Conservation (phyloP, 2,113 vertebrate genomes). For the Naja naja region DNA sequence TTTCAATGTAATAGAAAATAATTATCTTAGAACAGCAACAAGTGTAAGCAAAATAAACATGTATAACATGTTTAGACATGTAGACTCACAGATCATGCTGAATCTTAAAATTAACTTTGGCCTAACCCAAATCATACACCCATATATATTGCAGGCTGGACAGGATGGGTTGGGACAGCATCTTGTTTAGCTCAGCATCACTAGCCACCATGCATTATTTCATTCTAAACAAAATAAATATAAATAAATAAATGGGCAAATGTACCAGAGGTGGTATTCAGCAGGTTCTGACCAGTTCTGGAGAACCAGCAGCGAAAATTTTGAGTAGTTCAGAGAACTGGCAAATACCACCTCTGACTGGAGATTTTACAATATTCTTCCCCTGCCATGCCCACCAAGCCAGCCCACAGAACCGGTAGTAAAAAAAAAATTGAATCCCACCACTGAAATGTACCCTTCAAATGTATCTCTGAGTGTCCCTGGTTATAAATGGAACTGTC, state of each 20-base stretch:
- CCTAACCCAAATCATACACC: neutral
- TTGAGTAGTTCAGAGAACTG: too few species aligned
- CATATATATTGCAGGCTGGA: neutral
- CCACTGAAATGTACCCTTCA: neutral
- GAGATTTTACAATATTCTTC: too few species aligned
- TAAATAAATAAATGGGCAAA: neutral
- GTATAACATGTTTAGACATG: too few species aligned
- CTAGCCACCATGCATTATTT: neutral
- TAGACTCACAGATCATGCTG: neutral
- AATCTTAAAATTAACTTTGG: neutral
- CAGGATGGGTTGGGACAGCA: neutral
- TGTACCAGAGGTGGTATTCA: neutral
- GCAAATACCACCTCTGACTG: too few species aligned
- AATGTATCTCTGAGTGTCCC: neutral
- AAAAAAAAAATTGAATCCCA: too few species aligned
- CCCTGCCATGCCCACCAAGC: too few species aligned
- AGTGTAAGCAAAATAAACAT: neutral
- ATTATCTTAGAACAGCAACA: neutral
- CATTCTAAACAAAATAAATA: neutral
- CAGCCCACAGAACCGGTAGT: too few species aligned
- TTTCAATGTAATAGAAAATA: neutral
- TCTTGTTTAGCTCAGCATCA: neutral
- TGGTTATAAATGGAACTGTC: neutral
- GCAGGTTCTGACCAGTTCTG: too few species aligned
- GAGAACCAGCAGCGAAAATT: too few species aligned